Conservation (phyloP, 1,140 invertebrate species). For the Drosophila kikkawai region DNA sequence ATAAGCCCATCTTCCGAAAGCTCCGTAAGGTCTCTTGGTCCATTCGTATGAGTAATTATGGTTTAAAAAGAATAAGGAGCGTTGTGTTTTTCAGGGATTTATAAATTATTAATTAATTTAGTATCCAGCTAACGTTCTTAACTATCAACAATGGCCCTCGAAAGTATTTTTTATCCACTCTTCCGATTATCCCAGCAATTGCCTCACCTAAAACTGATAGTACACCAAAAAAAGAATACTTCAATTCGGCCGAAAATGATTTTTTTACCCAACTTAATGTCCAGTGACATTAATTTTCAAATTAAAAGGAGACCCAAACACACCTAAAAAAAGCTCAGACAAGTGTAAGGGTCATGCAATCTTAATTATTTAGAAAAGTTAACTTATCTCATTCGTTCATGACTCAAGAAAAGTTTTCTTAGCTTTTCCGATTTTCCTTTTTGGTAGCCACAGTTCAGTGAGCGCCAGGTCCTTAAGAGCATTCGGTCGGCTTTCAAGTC, state of each 20-base stretch:
- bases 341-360: not conserved
- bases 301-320: not conserved
- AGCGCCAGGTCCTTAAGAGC: slow-evolving; percentile 12
- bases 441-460: slow-evolving; percentile 22
- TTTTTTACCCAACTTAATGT: too few relatives aligned
- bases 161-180: not conserved
- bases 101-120: not conserved
- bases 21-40: not conserved
- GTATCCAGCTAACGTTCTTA: too few relatives aligned
- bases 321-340: not conserved
- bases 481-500: slow-evolving; percentile 8
- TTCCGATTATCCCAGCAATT: slow-evolving; percentile 7
- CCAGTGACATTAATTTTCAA: too few relatives aligned
- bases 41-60: not conserved
- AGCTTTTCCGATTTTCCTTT: not conserved
- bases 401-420: not conserved
- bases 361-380: not conserved
- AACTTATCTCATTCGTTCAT: not conserved
- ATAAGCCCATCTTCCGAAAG: not conserved
- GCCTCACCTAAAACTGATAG: not conserved
- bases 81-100: not conserved
- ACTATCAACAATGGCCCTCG: not conserved
- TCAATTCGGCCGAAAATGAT: too few relatives aligned
- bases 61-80: not conserved
- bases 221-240: not conserved